These are phyloP conservation scores for Daphoenositta chrysoptera DNA, from an alignment of 2,113 vertebrate species.

Conservation along the genomic window DNA sequence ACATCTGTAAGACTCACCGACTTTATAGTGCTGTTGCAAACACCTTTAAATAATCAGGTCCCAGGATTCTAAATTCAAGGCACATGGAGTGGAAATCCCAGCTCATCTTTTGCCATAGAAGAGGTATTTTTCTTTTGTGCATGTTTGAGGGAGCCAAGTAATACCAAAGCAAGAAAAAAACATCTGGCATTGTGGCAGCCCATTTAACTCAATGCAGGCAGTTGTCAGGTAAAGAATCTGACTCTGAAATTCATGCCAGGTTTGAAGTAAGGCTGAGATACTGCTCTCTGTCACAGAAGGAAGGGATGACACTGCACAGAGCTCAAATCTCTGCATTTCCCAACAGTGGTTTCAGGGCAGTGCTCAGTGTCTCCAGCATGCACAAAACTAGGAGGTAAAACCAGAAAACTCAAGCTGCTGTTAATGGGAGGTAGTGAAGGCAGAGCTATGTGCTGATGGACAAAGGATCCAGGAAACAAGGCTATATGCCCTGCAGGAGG, in stretches of 20 bases:
- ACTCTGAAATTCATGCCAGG: background rate
- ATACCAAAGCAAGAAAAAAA: background rate
- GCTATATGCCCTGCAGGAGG: background rate
- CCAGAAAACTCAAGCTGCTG: background rate
- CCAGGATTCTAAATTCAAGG: background rate
- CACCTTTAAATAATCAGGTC: background rate
- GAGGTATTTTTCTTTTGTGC: background rate
- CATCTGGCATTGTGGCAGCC: background rate
- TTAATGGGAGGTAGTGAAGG: background rate
- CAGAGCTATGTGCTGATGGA: background rate
- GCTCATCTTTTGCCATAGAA: background rate
- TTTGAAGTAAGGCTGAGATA: background rate
- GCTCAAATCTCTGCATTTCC: background rate
- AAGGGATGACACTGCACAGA: background rate
- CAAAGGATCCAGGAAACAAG: background rate
- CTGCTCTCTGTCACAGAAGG: background rate
- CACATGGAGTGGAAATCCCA: slow-evolving; percentile 10
- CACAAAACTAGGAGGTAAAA: background rate
- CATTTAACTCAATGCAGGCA: background rate
- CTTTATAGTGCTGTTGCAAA: background rate
- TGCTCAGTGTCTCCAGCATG: background rate
- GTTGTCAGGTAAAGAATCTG: background rate
- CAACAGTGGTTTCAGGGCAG: background rate
- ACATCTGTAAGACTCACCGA: background rate
- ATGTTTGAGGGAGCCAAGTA: background rate